Evolutionary conservation across 2,113 vertebrate genomes (phyloP).

Genomic region (Rhombomys opimus): DNA sequence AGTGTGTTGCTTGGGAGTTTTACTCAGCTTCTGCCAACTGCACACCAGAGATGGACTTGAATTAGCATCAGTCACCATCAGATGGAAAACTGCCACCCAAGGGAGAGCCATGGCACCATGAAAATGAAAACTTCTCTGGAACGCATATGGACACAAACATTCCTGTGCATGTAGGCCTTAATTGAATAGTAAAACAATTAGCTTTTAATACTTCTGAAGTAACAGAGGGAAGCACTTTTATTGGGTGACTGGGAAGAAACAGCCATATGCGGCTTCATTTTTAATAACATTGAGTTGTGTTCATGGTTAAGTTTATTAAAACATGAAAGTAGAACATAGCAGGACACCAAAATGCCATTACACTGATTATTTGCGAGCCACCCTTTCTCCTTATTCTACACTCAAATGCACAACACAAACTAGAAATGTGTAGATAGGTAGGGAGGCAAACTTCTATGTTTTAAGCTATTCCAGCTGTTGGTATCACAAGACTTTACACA

Average conservation of each 20-base stretch:
- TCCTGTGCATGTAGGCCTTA: conserved; percentile 43
- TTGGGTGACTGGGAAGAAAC: conserved; percentile 70
- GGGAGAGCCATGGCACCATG: neutral
- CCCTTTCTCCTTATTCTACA: neutral
- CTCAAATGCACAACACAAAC: neutral
- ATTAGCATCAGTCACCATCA: conserved; percentile 22
- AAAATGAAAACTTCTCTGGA: neutral
- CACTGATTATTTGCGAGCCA: neutral
- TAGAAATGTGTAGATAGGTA: neutral
- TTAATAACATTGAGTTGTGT: conserved; percentile 76
- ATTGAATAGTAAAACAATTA: conserved; percentile 81
- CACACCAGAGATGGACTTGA: neutral
- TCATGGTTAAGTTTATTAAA: conserved; percentile 72
- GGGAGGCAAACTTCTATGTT: neutral
- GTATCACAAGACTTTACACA: neutral
- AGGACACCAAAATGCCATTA: conserved; percentile 1
- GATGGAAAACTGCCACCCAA: neutral
- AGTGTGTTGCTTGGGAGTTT: neutral
- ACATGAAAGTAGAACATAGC: conserved; percentile 4
- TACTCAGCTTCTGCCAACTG: conserved; percentile 1
- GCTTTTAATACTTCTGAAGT: conserved; percentile 72
- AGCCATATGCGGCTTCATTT: conserved; percentile 43
- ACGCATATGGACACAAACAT: neutral
- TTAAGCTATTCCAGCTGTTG: neutral
- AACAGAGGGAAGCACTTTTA: conserved; percentile 73